Base-by-base conservation (phyloP, 2,797 vertebrate genomes). In the Acanthis flammea region DNA sequence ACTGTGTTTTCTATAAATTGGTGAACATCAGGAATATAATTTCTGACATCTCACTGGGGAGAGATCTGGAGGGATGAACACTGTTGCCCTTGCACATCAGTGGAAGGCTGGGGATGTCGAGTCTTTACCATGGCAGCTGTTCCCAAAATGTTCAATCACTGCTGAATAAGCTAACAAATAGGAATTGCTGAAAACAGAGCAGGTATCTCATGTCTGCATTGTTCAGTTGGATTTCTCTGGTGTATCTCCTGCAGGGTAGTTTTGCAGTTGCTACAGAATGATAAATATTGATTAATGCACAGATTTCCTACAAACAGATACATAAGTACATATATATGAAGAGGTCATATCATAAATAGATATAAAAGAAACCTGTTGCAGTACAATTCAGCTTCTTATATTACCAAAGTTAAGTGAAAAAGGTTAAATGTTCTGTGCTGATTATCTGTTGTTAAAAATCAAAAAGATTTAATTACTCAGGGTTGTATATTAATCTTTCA, bases 21-120 rank as follows among this genome's bases (percentile, higher is more conserved):
- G 0, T 60, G 84, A 89, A 82, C 48, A 80, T 92, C 28, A 58
- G 81, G 77, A 81, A 61, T 95, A 94, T 88, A 2, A 55, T 15
- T 70, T 73, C 75, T 73, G 51, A 71, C 51, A 6, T 24, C 24
- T 76, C 1, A 0, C 74, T 53, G 21, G 78, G 51, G 78, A 93
- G 55, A 12, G 61, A 57, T 82, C 48, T 73, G 50, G 71, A 79
- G 88, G 72, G 50, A 57, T 84, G 47, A 82, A 8, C 53, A 21
- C 39, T 44, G 81, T 53, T 93, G 68, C 33, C 54, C 27, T 72
- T 55, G 30, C 79, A 78, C 16, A 6, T 53, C 30, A 60, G 63
- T 42, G 75, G 73, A 83, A 57, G n/a, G 45, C 57, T 77, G 61
- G n/a, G 68, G 27, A 42, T 76, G 72, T 28, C 35, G 48, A 47